Percentiles rank a stretch among this genome's conserved stretches.
These are phyloP conservation scores for Sinonovacula constricta DNA, from an alignment of 1,140 invertebrate species.

Conservation along the genomic window DNA sequence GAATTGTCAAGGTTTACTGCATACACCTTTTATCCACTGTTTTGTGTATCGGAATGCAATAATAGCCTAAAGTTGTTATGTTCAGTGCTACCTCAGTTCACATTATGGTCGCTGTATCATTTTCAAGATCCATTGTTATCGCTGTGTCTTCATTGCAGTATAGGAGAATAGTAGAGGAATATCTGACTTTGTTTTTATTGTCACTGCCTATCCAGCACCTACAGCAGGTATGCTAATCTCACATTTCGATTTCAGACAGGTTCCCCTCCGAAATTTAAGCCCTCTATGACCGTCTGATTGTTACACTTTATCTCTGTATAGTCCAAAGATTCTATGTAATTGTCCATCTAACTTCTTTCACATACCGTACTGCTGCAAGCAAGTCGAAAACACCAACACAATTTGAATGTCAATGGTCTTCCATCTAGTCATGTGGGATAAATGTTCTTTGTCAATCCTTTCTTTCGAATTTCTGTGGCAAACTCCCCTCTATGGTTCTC, in stretches of 20 bases:
- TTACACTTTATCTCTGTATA: conserved; percentile 2
- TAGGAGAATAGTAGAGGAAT: conserved; percentile 42
- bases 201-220: too few relatives aligned
- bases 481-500: too few relatives aligned
- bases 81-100: conserved; percentile 33
- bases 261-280: conserved; percentile 38
- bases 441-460: too few relatives aligned
- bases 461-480: too few relatives aligned
- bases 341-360: too few relatives aligned
- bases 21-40: conserved; percentile 23
- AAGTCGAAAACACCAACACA: too few relatives aligned
- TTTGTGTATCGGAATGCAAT: conserved; percentile 34
- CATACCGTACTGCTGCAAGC: conserved; percentile 37
- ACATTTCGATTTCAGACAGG: not conserved
- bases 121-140: too few relatives aligned
- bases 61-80: conserved; percentile 34
- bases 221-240: too few relatives aligned
- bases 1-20: not conserved
- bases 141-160: conserved; percentile 43
- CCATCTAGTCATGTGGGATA: too few relatives aligned
- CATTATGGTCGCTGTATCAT: conserved; percentile 38
- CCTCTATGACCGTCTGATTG: conserved; percentile 3
- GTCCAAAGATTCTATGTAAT: too few relatives aligned
- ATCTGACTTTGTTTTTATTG: conserved; percentile 44
- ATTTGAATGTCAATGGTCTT: too few relatives aligned